These are phyloP conservation scores for Diaprepes abbreviatus DNA, from an alignment of 2,888 invertebrate species.

Conservation along the genomic window DNA sequence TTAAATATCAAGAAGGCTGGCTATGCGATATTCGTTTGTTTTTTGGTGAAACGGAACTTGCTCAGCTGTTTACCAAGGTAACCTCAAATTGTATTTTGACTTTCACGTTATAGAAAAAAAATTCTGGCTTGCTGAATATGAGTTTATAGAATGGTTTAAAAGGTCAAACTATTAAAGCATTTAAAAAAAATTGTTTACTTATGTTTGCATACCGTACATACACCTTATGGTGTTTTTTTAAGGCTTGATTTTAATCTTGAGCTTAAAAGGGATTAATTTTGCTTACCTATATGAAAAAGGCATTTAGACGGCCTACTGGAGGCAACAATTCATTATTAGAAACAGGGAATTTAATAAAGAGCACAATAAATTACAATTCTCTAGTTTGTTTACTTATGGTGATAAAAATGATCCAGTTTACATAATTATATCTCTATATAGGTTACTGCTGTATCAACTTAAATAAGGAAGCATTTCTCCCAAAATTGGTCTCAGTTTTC, in stretches of 20 bases:
- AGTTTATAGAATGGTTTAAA: conserved; percentile 35
- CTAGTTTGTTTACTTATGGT: neutral
- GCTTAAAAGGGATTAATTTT: no score
- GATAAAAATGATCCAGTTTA: neutral
- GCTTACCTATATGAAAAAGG: no score
- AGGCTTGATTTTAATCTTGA: neutral
- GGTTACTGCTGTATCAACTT: no score
- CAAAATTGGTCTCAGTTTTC: no score
- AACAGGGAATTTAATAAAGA: no score
- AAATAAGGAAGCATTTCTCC: no score
- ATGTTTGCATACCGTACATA: neutral
- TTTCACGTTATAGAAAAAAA: conserved; percentile 18
- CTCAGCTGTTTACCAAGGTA: conserved; percentile 40
- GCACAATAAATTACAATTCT: neutral
- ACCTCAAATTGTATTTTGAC: conserved; percentile 35
- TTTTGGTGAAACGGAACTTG: conserved; percentile 20
- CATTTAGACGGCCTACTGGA: no score
- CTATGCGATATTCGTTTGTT: conserved; percentile 13
- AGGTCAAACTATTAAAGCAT: conserved; percentile 23
- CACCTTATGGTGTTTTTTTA: conserved; percentile 9
- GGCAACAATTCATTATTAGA: no score
- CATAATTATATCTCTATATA: neutral
- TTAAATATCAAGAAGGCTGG: conserved; percentile 4
- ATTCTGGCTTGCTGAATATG: conserved; percentile 13
- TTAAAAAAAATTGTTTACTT: neutral